These are phyloP conservation scores for Sminthurinus signatus DNA, from an alignment of 1,140 invertebrate genomes.

Conservation along the genomic window DNA sequence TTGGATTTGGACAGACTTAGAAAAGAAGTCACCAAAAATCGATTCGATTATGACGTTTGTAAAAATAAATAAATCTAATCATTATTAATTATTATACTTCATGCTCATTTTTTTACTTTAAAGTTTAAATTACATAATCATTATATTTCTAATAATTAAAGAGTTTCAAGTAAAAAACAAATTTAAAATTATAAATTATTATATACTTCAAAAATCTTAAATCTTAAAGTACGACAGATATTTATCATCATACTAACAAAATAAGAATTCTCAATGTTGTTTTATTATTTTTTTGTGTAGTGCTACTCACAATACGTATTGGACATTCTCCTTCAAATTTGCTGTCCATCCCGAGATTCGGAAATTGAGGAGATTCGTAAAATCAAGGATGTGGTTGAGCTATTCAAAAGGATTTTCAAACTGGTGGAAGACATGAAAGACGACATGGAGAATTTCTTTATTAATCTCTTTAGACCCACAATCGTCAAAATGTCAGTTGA, in stretches of 20 bases:
- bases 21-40: neutral
- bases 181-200: too few relatives aligned
- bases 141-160: too few relatives aligned
- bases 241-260: neutral
- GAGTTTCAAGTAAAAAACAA: too few relatives aligned
- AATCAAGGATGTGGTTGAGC: conserved; percentile 60
- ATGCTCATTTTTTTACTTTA: too few relatives aligned
- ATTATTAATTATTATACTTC: too few relatives aligned
- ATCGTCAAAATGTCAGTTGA: conserved; percentile 76
- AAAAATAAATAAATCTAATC: too few relatives aligned
- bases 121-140: too few relatives aligned
- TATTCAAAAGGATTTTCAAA: conserved; percentile 81
- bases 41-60: neutral
- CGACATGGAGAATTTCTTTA: conserved; percentile 88
- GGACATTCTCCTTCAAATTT: conserved; percentile 77
- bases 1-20: neutral
- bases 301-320: conserved; percentile 81
- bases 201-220: too few relatives aligned
- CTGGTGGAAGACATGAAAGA: conserved; percentile 79
- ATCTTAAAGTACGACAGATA: too few relatives aligned
- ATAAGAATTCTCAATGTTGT: neutral
- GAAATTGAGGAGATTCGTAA: conserved; percentile 65
- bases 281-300: conserved; percentile 37
- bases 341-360: conserved; percentile 87
- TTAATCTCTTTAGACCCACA: conserved; percentile 77